Conservation (phyloP, 2,113 vertebrate species). For the Ageneiosus marmoratus region DNA sequence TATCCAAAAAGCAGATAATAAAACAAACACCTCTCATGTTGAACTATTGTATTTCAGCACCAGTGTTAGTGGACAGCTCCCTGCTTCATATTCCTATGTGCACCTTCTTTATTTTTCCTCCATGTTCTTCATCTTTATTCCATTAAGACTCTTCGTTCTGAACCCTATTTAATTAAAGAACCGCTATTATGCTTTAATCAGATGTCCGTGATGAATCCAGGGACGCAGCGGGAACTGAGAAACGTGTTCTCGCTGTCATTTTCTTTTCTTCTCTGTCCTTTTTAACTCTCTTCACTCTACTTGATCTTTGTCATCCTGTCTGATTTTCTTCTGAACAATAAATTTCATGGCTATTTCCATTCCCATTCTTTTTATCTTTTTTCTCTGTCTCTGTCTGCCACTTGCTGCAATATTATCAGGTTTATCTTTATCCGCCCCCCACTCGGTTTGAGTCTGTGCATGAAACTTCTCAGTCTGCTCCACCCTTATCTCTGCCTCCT, state of each 20-base stretch:
- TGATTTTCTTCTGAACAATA: background rate
- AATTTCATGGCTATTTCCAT: conserved; percentile 3
- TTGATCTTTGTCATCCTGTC: background rate
- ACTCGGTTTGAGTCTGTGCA: conserved; percentile 53
- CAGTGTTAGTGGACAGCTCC: conserved; percentile 24
- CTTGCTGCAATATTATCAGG: conserved; percentile 2
- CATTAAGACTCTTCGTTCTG: conserved; percentile 62
- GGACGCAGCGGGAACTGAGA: conserved; percentile 40
- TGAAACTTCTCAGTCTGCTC: conserved; percentile 34
- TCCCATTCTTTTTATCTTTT: conserved; percentile 39
- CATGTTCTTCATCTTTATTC: background rate
- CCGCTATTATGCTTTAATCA: conserved; percentile 73
- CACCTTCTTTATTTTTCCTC: conserved; percentile 25
- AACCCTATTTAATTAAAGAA: conserved; percentile 74
- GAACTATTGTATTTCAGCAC: conserved; percentile 21
- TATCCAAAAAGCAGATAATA: background rate
- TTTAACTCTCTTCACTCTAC: background rate
- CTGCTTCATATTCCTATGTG: too few relatives aligned
- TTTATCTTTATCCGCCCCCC: background rate
- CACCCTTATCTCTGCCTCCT: conserved; percentile 39
- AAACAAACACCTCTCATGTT: background rate
- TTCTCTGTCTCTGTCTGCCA: conserved; percentile 27
- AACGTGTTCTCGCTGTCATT: background rate
- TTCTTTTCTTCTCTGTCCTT: conserved; percentile 25
- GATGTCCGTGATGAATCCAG: conserved; percentile 65